Percentiles rank a stretch among this genome's conserved stretches.
phyloP scores from a whole-genome alignment of 2,888 invertebrate species.

The Agrotis clavis region DNA sequence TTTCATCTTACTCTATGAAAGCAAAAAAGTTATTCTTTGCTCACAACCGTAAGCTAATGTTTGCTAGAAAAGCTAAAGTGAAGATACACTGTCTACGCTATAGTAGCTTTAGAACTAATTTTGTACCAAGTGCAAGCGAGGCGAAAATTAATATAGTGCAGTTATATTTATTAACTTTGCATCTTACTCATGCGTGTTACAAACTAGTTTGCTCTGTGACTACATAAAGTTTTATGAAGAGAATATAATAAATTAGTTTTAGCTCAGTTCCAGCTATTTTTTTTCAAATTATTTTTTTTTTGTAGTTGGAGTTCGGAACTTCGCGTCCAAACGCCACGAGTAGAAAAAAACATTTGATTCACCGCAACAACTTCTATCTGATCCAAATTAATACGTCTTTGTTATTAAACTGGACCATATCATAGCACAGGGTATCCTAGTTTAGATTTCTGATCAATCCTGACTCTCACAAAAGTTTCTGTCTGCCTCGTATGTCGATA shows the following conservation, averaged over 20 bases:
- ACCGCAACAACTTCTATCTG: background rate
- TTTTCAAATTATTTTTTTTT: background rate
- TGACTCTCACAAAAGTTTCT: no score
- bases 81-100: slow-evolving; percentile 27
- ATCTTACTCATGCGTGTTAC: slow-evolving; percentile 32
- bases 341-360: background rate
- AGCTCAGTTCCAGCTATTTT: background rate
- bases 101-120: slow-evolving; percentile 55
- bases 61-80: slow-evolving; percentile 6
- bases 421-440: no score
- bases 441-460: no score
- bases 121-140: slow-evolving; percentile 34
- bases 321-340: background rate
- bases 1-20: background rate
- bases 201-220: slow-evolving; percentile 8
- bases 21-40: slow-evolving; percentile 19
- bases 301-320: background rate
- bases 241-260: slow-evolving; percentile 21
- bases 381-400: background rate
- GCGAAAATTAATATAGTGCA: slow-evolving; percentile 54
- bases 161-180: slow-evolving; percentile 38
- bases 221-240: slow-evolving; percentile 1
- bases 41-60: slow-evolving; percentile 1
- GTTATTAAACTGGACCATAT: no score
- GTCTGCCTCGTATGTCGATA: no score